These are phyloP conservation scores for Neoscelio sp. DNA, from an alignment of 2,888 invertebrate species.

Conservation along the genomic window DNA sequence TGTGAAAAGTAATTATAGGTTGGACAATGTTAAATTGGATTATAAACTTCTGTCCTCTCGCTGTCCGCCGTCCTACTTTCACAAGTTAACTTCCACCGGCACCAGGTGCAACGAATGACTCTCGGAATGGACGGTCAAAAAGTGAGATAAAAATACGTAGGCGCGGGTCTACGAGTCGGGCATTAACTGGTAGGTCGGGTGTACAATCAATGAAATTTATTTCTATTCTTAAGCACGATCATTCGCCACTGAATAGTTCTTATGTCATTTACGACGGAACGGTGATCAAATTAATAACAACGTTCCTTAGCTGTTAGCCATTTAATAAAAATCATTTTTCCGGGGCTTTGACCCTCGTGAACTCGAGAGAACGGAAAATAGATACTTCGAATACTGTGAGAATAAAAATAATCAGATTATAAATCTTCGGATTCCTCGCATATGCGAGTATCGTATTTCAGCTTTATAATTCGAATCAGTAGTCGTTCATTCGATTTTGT, in stretches of 20 bases:
- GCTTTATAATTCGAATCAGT: constrained; percentile 41
- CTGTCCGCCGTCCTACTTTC: constrained; percentile 48
- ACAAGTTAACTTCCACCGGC: constrained; percentile 28
- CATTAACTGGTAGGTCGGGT: constrained; percentile 55
- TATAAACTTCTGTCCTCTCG: constrained; percentile 1
- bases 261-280: too few species aligned
- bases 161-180: constrained; percentile 23
- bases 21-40: constrained; percentile 43
- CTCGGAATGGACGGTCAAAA: constrained; percentile 5
- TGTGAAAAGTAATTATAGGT: constrained; percentile 34
- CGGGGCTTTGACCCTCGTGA: constrained; percentile 16
- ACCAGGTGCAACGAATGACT: constrained; percentile 55
- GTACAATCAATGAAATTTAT: neutral
- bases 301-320: neutral
- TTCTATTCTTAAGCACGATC: too few species aligned
- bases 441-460: constrained; percentile 39
- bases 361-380: constrained; percentile 30
- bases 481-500: constrained; percentile 20
- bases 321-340: constrained; percentile 25
- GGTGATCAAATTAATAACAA: neutral
- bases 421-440: constrained; percentile 42
- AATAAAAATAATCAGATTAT: constrained; percentile 49
- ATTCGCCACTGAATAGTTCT: too few species aligned
- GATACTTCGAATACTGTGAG: constrained; percentile 44
- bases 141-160: constrained; percentile 34